Conservation (phyloP, 2,113 vertebrate genomes). For the Phrynosoma platyrhinos region DNA sequence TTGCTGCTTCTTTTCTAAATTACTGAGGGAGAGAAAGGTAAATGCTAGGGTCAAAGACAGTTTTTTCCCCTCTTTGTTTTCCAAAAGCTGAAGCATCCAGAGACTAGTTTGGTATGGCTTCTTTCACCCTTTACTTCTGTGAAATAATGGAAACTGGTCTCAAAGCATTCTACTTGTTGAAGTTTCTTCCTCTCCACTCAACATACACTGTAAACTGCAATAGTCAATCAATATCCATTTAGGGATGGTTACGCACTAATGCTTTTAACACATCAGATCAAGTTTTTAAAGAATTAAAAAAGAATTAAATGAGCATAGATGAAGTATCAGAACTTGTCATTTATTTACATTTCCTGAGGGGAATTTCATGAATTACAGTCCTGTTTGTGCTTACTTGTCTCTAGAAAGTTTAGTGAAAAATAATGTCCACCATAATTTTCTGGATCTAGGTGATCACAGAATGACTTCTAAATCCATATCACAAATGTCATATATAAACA, state of each 20-base stretch:
- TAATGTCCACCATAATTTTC: not conserved
- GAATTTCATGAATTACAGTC: too few relatives aligned
- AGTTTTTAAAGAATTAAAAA: not conserved
- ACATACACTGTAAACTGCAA: not conserved
- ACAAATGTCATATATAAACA: not conserved
- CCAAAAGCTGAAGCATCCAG: not conserved
- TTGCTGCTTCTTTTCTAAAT: not conserved
- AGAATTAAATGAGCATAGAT: not conserved
- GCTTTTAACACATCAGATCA: not conserved
- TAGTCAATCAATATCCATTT: not conserved
- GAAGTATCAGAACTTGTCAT: not conserved
- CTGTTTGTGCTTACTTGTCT: not conserved
- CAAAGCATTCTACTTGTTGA: not conserved
- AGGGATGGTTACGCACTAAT: not conserved
- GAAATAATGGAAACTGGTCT: not conserved
- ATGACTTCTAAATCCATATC: not conserved
- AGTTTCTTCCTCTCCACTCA: too few relatives aligned
- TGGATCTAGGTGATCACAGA: not conserved
- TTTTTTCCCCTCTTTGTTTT: too few relatives aligned
- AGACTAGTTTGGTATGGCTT: not conserved
- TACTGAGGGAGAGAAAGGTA: not conserved
- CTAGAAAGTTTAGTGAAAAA: not conserved
- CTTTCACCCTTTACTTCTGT: not conserved
- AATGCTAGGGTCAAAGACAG: not conserved
- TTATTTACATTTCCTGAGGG: too few relatives aligned